These are phyloP conservation scores for Cephus rjabovi DNA, from an alignment of 2,888 invertebrate genomes.

Conservation along the genomic window DNA sequence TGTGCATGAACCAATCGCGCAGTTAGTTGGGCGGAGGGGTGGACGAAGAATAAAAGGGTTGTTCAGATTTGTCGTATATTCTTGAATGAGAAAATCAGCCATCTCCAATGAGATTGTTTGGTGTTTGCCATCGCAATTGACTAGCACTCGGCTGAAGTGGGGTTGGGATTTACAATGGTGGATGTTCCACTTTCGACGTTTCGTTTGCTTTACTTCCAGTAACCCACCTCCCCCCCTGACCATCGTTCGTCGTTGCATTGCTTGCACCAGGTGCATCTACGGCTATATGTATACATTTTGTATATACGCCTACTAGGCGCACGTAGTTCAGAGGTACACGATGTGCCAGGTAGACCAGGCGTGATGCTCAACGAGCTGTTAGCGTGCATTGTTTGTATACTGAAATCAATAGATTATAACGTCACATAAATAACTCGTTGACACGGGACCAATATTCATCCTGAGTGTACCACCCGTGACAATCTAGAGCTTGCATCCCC, in stretches of 20 bases:
- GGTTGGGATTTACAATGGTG: not conserved
- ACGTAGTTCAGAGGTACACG: not conserved
- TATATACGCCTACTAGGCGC: not conserved
- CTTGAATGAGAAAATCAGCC: not conserved
- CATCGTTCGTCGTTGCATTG: not conserved
- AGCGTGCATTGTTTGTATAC: not conserved
- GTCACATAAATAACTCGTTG: slow-evolving; percentile 45
- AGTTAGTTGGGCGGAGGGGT: not conserved
- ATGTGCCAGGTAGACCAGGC: not conserved
- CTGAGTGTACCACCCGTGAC: slow-evolving; percentile 2
- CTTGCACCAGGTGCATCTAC: not conserved
- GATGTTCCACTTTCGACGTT: not conserved
- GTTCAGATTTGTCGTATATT: not conserved
- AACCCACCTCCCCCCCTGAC: not conserved
- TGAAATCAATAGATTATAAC: slow-evolving; percentile 42
- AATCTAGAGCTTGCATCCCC: not conserved
- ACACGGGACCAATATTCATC: slow-evolving; percentile 41
- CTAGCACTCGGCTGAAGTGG: not conserved
- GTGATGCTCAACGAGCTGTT: not conserved
- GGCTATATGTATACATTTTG: not conserved
- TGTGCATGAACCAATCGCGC: not conserved
- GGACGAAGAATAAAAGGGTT: not conserved
- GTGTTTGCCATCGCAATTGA: slow-evolving; percentile 35
- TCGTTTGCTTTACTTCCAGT: not conserved
- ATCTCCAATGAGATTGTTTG: slow-evolving; percentile 19